Conservation (phyloP, 2,888 invertebrate species). For the Erebia aethiops region DNA sequence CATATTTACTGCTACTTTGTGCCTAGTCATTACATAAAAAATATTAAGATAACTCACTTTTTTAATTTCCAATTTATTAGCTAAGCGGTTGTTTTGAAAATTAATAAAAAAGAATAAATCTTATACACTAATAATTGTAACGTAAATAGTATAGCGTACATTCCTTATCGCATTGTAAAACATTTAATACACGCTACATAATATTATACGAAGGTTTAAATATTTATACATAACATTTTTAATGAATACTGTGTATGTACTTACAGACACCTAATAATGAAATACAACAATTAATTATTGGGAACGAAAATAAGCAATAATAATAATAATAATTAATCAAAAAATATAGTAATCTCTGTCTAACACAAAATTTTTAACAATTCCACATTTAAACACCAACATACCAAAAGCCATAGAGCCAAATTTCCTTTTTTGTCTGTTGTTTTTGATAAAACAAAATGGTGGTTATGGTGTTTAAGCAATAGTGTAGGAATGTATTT, state of each 20-base stretch:
- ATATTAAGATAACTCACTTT: conserved; percentile 10
- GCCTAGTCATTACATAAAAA: conserved; percentile 27
- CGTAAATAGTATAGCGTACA: conserved; percentile 18
- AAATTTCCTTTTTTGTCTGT: conserved; percentile 28
- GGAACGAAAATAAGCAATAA: conserved; percentile 58
- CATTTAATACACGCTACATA: conserved; percentile 26
- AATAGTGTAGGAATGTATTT: conserved; percentile 72
- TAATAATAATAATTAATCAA: conserved; percentile 68
- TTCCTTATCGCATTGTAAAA: conserved; percentile 13
- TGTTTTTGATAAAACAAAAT: conserved; percentile 26
- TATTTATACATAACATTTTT: conserved; percentile 42
- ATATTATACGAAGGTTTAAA: conserved; percentile 34
- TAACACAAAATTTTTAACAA: conserved; percentile 73
- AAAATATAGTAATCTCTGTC: conserved; percentile 80
- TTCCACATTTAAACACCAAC: conserved; percentile 60
- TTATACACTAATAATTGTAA: conserved; percentile 18
- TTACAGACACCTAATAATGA: conserved; percentile 51
- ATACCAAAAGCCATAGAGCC: conserved; percentile 30
- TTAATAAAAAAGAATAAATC: conserved; percentile 10
- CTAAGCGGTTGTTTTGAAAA: neutral
- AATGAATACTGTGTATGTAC: conserved; percentile 51
- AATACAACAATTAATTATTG: conserved; percentile 62
- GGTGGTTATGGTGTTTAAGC: conserved; percentile 49
- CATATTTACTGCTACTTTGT: conserved; percentile 25
- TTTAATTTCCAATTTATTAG: conserved; percentile 2